These are phyloP conservation scores for Arizona elegans DNA, from an alignment of 2,113 vertebrate genomes.

Conservation along the genomic window DNA sequence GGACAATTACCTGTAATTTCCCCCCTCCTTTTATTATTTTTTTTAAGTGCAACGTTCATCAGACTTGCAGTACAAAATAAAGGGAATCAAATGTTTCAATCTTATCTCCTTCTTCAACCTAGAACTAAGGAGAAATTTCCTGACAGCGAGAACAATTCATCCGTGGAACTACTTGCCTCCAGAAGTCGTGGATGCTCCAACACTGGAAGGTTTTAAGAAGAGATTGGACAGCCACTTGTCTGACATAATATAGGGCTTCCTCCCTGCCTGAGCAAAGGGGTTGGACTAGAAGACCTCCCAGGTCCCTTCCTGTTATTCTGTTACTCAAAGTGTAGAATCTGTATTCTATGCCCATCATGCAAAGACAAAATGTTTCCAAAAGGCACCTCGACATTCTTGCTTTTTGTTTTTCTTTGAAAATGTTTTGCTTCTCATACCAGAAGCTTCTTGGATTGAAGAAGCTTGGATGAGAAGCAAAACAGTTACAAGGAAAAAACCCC, in stretches of 20 bases:
- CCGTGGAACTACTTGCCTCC: too few relatives aligned
- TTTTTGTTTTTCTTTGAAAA: too few relatives aligned
- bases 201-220: background rate
- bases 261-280: background rate
- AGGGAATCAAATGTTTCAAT: constrained; percentile 95
- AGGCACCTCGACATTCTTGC: too few relatives aligned
- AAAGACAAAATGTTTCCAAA: background rate
- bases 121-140: background rate
- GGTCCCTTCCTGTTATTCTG: background rate
- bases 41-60: constrained; percentile 90
- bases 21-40: constrained; percentile 57
- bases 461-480: too few relatives aligned
- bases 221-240: background rate
- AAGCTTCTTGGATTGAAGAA: too few relatives aligned
- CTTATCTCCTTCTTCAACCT: background rate
- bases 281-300: too few relatives aligned
- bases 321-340: background rate
- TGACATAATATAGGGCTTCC: background rate
- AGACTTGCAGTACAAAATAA: constrained; percentile 98
- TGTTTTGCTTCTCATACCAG: too few relatives aligned
- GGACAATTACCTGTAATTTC: constrained; percentile 90
- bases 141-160: background rate
- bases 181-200: too few relatives aligned
- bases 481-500: too few relatives aligned
- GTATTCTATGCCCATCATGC: background rate